Evolutionary conservation across 2,113 vertebrate species (phyloP), one percentile per base, ranked within the genome.

Genomic region (Verasper variegatus): DNA sequence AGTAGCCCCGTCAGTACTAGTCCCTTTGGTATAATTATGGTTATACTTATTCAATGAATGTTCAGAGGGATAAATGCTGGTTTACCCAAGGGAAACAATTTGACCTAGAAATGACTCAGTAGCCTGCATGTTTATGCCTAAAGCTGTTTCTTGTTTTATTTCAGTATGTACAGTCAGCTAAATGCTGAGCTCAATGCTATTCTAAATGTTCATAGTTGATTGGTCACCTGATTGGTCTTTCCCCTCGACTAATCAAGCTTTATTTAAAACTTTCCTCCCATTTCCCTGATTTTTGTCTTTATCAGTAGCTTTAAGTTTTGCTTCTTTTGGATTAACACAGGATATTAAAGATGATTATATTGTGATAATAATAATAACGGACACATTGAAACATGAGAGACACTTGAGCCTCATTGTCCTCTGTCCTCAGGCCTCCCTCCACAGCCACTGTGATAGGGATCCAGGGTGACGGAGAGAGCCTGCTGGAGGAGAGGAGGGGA

Each of bases 401-500:
- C 63, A 59, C 63, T 56, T 45, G 59, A 65, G 77, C 47, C 26
- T 63, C 6, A 45, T 27, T 71, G 78, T 82, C 57, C 21, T 47
- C 5, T 82, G 77, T 79, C 72, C 52, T 55, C 90, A 99, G 97
- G 76, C 96, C 98, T 82, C 97, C 98, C 35, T 99, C 97, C 62
- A 99, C 97, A 2, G 97, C 95, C 55, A 98, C 90, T 70, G 96
- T 96, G 59, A 94, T 98, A 57, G 94, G 96, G 21, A 92, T 97
- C 86, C 95, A 96, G 86, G 94, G 97, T 59, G 97, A 99, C 80
- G 89, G 94, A 26, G 97, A 98, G 71, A 94, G 92, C 66, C 90
- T 98, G 71, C 94, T 97, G 63, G 96, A 98, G 91, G 97, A 97
- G 66, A 94, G 97, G 77, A 96, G 93, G 78, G 97, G 97, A 23